A percentile compares a stretch with the other conserved stretches of the same genome.
These are phyloP conservation scores for Acanthoscelides obtectus DNA, from an alignment of 2,888 invertebrate species.

Conservation along the genomic window DNA sequence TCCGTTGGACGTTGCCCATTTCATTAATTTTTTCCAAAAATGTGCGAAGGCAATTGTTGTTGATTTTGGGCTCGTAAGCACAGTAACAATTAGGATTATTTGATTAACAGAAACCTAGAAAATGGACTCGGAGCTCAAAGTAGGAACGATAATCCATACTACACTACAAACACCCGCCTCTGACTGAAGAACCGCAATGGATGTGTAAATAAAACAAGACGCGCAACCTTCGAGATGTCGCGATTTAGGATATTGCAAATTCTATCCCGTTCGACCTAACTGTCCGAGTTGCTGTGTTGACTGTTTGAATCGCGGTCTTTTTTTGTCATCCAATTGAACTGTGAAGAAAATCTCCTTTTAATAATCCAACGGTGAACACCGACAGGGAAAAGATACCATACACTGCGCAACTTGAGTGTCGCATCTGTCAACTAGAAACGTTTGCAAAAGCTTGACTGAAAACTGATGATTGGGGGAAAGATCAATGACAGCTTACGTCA, in stretches of 20 bases:
- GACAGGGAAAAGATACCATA: not conserved
- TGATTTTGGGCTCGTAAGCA: no score
- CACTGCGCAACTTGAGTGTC: not conserved
- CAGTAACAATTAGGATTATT: no score
- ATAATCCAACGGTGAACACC: not conserved
- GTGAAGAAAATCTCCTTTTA: not conserved
- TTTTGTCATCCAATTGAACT: not conserved
- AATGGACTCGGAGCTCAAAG: no score
- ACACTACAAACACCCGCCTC: not conserved
- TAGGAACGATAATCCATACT: no score
- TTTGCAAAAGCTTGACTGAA: no score
- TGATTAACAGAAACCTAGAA: no score
- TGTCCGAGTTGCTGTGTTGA: not conserved
- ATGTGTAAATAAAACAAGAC: not conserved
- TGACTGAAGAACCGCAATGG: not conserved
- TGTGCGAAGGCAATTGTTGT: no score
- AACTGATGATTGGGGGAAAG: no score
- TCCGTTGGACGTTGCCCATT: no score
- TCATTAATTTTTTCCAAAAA: no score
- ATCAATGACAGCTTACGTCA: no score
- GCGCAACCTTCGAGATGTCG: not conserved
- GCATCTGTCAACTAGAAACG: no score
- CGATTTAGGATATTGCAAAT: not conserved
- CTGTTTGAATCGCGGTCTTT: not conserved
- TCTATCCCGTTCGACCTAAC: not conserved